Base-by-base conservation (phyloP, 2,888 invertebrate genomes). In the Lepidochrysops patricia region DNA sequence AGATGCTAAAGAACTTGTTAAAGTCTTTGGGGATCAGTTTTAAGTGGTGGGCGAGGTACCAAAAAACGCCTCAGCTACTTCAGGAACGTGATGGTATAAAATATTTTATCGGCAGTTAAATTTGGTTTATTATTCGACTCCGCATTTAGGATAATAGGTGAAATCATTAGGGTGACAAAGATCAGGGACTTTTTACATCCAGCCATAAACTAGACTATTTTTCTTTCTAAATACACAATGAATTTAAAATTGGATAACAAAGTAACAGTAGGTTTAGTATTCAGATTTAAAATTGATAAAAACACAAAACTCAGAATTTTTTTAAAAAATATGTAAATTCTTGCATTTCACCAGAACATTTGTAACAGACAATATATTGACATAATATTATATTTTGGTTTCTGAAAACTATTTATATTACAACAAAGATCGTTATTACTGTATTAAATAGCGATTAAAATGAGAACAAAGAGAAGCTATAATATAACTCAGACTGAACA, bases 91-190 rank as follows among this genome's bases (percentile, higher is more conserved):
- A 70, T 74, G 79, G 79, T 75, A 77, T 84, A 82, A 84, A 88
- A 86, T 84, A 84, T 88, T 88, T 88, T 88, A 88, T 87, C 72
- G 82, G 79, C 76, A 80, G 72, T 86, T 82, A 88, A 87, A 80
- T 74, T 72, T 69, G 72, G 74, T 85, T 87, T 87, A 85, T 82
- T 85, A 80, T 79, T 72, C 75, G 69, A 70, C 77, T 80, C 72
- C 62, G 68, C 82, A 83, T 84, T 88, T 87, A 87, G 79, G 75
- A 75, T 86, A 84, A 87, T 85, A 84, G 83, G 80, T 74, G 70
- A 74, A 78, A 80, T 84, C 77, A 80, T 82, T 82, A 80, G 72
- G 78, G 80, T 73, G 77, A 75, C 75, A 74, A 65, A 71, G 77
- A 77, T 75, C 75, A 72, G 73, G 69, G 74, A 74, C 72, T 75